Conservation (phyloP, 2,888 invertebrate species). For the Rhingia rostrata region DNA sequence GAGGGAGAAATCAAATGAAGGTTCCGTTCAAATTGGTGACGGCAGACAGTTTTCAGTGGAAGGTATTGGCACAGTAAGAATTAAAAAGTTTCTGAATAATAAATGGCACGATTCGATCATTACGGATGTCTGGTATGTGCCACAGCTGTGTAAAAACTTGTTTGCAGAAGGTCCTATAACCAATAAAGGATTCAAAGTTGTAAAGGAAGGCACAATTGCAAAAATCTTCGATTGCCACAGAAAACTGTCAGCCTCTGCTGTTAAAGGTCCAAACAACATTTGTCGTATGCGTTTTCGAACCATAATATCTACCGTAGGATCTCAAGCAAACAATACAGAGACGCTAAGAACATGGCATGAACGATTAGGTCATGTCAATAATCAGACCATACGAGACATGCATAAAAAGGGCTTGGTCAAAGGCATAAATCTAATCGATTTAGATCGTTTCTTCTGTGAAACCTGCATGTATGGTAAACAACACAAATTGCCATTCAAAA, state of each 20-base stretch:
- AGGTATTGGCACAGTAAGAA: neutral
- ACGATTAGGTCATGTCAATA: neutral
- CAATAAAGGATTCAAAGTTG: neutral
- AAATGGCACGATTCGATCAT: neutral
- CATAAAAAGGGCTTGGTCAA: neutral
- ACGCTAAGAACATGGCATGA: neutral
- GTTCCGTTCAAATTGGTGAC: neutral
- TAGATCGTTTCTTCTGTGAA: neutral
- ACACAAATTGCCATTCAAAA: neutral
- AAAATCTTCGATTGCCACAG: neutral
- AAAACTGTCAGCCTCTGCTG: neutral
- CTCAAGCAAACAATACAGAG: neutral
- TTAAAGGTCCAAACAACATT: neutral
- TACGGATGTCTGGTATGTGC: slow-evolving; percentile 1
- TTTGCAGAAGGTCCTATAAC: neutral
- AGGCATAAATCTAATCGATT: neutral
- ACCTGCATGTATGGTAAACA: neutral
- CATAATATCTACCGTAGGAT: neutral
- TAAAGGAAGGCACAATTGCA: neutral
- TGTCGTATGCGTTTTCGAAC: neutral
- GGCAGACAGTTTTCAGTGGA: neutral
- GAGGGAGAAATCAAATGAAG: neutral
- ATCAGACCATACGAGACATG: neutral
- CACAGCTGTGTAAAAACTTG: slow-evolving; percentile 1
- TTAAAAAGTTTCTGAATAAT: neutral